Evolutionary conservation across 2,797 vertebrate species (phyloP), one percentile per base, ranked within the genome.

Genomic region (Ataeniobius toweri): DNA sequence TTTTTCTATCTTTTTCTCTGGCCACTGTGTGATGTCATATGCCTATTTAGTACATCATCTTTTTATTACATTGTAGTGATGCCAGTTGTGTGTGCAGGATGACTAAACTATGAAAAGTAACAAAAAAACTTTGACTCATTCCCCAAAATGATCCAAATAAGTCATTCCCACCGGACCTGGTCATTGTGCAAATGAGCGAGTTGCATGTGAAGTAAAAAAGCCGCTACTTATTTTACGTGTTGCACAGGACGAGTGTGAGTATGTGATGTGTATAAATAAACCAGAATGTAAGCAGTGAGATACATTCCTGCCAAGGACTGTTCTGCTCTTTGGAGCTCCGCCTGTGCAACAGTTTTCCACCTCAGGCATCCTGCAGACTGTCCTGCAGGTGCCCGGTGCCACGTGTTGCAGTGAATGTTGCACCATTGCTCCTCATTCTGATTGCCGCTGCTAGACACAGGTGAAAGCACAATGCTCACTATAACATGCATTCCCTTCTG

Each of bases 261-360:
- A 95, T 94, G 89, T 91, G 76, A 44, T n/a, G 71, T 65, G 69
- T 88, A 75, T 82, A 83, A 90, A 89, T 89, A 85, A 83, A 84
- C 53, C 78, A 77, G 73, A 63, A 75, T 87, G 88, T 78, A 72
- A 84, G 73, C 71, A 44, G 71, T 26, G 73, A 88, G 91, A 94
- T 92, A 90, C 91, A 82, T 83, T 86, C 79, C 68, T 83, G 83
- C 26, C 22, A 14, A 22, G 1, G 71, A 78, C 6, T 24, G 0
- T 14, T 31, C 13, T 16, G 12, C 76, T 85, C 18, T 18, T 10
- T 65, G 41, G 24, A 16, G 68, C n/a, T 71, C n/a, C 48, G 68
- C n/a, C n/a, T 28, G 44, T 70, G 16, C 61, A 41, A 39, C 31
- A 44, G 44, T 6, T 44, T 44, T 44, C 9, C 9, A 4, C 61